Evolutionary conservation across 2,113 vertebrate genomes (phyloP), one percentile per base, ranked within the genome.

Genomic region (Upupa epops): DNA sequence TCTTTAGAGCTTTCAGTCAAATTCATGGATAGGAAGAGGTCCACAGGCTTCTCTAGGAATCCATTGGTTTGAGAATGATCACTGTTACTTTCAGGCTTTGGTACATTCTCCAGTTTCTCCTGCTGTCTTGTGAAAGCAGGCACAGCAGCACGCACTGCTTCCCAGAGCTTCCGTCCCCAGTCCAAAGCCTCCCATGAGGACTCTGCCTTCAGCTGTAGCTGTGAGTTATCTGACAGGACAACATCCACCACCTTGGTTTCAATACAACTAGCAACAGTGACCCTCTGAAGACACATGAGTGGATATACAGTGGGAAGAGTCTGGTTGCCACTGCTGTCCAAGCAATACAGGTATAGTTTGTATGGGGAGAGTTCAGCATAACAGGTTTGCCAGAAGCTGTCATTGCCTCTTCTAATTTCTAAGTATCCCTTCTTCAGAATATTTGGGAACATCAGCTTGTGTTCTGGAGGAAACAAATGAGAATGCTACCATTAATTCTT

Each of bases 151-250:
- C 97, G 98, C 34, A 98, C 98, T 0, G 93, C 98, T 91, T 99
- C 98, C 98, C 98, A 99, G n/a, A 99, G 98, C 60, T 98, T 97
- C 89, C 97, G 97, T 8, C 98, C 98, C 99, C 99, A 99, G 88
- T 99, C 98, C 96, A 98, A 89, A 65, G 98, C 98, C 88, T 99
- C 99, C 98, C 98, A 98, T 0, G 98, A 97, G 45, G 97, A 99
- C 89, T 98, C 94, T 0, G 98, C 98, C 77, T 98, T 99, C 60
- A 99, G 96, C 91, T 99, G 99, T 15, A 99, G 96, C 24, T 98
- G 98, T 1, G 98, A 98, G 95, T 98, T 98, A 94, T 99, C 98
- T 83, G 98, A 98, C 88, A 99, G 98, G 54, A 99, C 93, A 6
- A 98, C 95, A 29, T 99, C 98, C 46, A 99, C 98, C 36, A 98